Evolutionary conservation across 2,888 invertebrate species (phyloP).

Genomic region (Digitonthophagus gazella): DNA sequence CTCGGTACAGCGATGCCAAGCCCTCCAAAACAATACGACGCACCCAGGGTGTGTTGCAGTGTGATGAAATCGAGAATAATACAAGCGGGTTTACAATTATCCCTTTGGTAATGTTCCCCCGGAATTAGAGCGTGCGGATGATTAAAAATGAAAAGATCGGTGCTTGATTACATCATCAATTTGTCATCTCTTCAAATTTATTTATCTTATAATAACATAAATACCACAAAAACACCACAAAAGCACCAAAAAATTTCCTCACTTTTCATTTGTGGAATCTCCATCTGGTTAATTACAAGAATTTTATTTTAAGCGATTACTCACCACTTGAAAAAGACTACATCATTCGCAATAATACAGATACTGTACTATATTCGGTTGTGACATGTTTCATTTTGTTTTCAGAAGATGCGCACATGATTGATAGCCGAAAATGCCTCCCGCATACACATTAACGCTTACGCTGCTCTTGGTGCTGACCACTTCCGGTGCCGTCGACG

Average conservation of each 20-base stretch:
- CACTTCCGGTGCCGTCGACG: conserved; percentile 37
- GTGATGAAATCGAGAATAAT: background rate
- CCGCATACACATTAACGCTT: conserved; percentile 32
- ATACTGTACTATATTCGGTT: conserved; percentile 1
- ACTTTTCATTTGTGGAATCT: too few species aligned
- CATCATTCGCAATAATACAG: conserved; percentile 37
- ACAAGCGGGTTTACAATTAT: background rate
- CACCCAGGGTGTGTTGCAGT: background rate
- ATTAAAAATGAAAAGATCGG: background rate
- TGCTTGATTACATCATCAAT: too few species aligned
- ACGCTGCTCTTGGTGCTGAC: conserved; percentile 37
- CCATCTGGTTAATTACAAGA: too few species aligned
- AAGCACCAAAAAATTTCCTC: too few species aligned
- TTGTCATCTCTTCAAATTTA: too few species aligned
- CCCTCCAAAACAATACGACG: background rate
- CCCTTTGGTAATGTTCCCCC: background rate
- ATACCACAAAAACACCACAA: too few species aligned
- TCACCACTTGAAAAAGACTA: background rate
- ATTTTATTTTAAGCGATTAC: background rate
- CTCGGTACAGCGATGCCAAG: background rate
- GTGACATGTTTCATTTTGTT: conserved; percentile 19
- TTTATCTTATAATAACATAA: too few species aligned
- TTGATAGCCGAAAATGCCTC: conserved; percentile 32
- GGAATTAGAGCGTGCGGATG: background rate
- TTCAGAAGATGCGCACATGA: conserved; percentile 38